Percentiles rank a stretch among this genome's conserved stretches.
Conservation (phyloP, 1,140 invertebrate genomes). For the Delia radicum region DNA sequence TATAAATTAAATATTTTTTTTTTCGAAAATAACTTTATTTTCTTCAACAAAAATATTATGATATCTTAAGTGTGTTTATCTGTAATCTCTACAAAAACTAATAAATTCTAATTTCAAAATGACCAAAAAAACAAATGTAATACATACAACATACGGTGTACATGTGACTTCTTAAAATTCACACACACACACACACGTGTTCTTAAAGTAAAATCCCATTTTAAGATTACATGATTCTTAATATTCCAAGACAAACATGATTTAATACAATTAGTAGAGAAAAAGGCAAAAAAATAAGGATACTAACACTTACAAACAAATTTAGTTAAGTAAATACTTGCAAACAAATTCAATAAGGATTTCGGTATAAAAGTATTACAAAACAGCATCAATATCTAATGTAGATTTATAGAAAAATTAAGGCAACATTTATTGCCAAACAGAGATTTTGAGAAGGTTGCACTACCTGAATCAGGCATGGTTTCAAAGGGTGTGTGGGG, state of each 20-base stretch:
- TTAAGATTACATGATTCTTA: conserved; percentile 19
- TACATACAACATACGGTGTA: neutral
- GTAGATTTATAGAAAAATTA: too few species aligned
- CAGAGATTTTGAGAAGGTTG: too few species aligned
- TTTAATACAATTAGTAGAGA: conserved; percentile 15
- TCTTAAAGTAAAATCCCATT: neutral
- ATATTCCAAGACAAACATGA: neutral
- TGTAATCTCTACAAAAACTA: conserved; percentile 25
- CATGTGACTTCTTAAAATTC: neutral
- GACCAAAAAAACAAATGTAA: neutral
- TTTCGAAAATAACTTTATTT: neutral
- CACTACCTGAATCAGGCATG: too few species aligned
- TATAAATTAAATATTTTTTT: too few species aligned
- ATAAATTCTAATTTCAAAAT: conserved; percentile 18
- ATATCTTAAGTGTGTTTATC: conserved; percentile 10
- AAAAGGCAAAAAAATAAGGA: neutral
- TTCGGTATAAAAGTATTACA: too few species aligned
- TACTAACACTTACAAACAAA: conserved; percentile 9
- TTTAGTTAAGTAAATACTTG: neutral
- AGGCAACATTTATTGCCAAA: too few species aligned
- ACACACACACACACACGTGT: neutral
- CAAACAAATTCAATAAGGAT: neutral
- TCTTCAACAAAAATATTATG: neutral
- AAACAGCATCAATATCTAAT: too few species aligned
- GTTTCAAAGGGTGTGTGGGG: too few species aligned